Percentiles rank a stretch among this genome's conserved stretches.
Evolutionary conservation across 2,797 vertebrate genomes (phyloP).

Genomic region (Lophura swinhoii): DNA sequence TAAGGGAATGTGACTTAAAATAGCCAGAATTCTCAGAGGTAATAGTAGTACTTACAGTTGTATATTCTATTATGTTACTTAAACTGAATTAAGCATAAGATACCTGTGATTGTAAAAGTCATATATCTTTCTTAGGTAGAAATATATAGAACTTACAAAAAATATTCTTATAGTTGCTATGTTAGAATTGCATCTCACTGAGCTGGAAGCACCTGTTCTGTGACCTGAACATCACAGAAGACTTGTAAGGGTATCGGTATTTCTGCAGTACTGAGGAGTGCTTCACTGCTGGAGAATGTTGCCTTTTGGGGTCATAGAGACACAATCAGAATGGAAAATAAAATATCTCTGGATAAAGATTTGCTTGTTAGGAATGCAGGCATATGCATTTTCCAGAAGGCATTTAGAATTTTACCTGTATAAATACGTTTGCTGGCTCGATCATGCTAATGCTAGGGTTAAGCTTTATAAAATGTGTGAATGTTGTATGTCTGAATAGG

Average conservation of each 20-base stretch:
- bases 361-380: neutral
- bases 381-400: neutral
- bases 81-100: neutral
- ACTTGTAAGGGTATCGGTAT: neutral
- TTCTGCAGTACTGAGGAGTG: neutral
- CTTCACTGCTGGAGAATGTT: neutral
- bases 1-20: neutral
- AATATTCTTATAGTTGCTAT: neutral
- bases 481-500: neutral
- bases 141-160: neutral
- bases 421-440: neutral
- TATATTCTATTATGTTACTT: neutral
- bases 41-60: neutral
- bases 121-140: neutral
- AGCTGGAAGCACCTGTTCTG: neutral
- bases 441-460: neutral
- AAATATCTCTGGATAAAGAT: neutral
- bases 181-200: neutral
- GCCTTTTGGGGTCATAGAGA: neutral
- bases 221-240: neutral
- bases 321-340: neutral
- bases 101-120: neutral
- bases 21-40: neutral
- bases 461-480: neutral
- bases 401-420: neutral